Base-by-base conservation (phyloP, 2,888 invertebrate species). In the Volucella zonaria region DNA sequence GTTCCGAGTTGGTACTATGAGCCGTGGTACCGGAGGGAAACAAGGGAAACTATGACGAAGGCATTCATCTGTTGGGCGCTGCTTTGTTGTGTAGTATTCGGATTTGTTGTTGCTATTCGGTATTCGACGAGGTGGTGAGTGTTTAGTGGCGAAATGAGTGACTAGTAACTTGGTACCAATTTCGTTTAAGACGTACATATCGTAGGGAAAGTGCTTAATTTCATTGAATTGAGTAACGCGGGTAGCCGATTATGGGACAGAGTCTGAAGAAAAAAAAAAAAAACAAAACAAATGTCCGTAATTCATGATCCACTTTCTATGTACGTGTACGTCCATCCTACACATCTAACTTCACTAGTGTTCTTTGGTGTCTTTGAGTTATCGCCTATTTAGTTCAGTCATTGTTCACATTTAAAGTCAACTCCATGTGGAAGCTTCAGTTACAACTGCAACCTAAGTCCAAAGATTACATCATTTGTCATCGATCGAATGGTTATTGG, bases 11-110 rank as follows among this genome's bases (percentile, higher is more conserved):
- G 68, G 66, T 58, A 58, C 75, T 58, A 66, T 40, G 58, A 10
- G 51, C 51, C 52, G 61, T 51, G 62, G 51, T 78, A 68, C 47
- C 47, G 78, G 47, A 79, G 14, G 49, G 54, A 67, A 23, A 54
- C 23, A 54, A 61, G 77, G 73, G 82, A 76, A 47, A 70, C 61
- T 66, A 68, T 74, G 82, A 82, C 74, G 78, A 73, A 73, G 71
- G 49, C 73, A 62, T 54, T 54, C 18, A n/a, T 61, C 61, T 67
- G 52, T 59, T 71, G 78, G 64, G 70, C 70, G 71, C 71, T 78
- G 62, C 61, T 18, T 43, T 61, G 70, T 62, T 79, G 78, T 78
- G 78, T 78, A 71, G 71, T 77, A 67, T 38, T 59, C 58, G 31
- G 75, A 59, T 43, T 61, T 67, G 51, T 67, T 59, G 66, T 45